A percentile compares a stretch with the other conserved stretches of the same genome.
Conservation (phyloP, 1,140 invertebrate species). For the Drosophila gunungcola region DNA sequence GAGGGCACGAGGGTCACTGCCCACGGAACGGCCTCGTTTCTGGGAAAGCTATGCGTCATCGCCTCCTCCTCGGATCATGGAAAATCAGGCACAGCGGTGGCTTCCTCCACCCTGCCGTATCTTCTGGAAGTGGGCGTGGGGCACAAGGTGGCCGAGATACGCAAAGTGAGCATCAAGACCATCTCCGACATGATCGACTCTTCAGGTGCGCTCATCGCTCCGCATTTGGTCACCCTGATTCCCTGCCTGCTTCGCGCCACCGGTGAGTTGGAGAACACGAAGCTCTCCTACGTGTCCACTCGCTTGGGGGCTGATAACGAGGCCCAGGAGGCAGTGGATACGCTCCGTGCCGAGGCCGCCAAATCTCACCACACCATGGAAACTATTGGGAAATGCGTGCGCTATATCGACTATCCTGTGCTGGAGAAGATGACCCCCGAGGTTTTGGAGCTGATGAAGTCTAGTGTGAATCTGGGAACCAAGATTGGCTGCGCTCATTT, state of each 20-base stretch:
- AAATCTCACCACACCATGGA: constrained; percentile 95
- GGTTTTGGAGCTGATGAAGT: constrained; percentile 92
- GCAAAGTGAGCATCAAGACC: constrained; percentile 92
- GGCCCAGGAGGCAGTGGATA: constrained; percentile 91
- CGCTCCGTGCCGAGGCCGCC: constrained; percentile 90
- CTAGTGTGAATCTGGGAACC: constrained; percentile 92
- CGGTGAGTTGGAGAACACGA: constrained; percentile 92
- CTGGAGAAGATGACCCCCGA: constrained; percentile 92
- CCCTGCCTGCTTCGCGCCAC: constrained; percentile 93
- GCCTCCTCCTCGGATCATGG: constrained; percentile 91
- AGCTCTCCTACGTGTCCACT: constrained; percentile 92
- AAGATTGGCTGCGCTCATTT: constrained; percentile 95
- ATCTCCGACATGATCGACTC: constrained; percentile 93
- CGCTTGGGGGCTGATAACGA: constrained; percentile 88
- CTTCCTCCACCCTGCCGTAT: constrained; percentile 91
- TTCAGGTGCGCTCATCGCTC: constrained; percentile 91
- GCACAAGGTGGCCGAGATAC: constrained; percentile 91
- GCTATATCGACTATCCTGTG: constrained; percentile 91
- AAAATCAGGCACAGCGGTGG: constrained; percentile 91
- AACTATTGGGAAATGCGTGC: constrained; percentile 94
- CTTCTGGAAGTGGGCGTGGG: constrained; percentile 92
- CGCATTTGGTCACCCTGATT: constrained; percentile 92
- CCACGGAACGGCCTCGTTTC: constrained; percentile 89
- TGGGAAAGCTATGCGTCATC: constrained; percentile 93
- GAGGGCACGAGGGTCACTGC: constrained; percentile 94